These are phyloP conservation scores for Pseudomugil tenellus DNA, from an alignment of 2,797 vertebrate species.

Conservation along the genomic window DNA sequence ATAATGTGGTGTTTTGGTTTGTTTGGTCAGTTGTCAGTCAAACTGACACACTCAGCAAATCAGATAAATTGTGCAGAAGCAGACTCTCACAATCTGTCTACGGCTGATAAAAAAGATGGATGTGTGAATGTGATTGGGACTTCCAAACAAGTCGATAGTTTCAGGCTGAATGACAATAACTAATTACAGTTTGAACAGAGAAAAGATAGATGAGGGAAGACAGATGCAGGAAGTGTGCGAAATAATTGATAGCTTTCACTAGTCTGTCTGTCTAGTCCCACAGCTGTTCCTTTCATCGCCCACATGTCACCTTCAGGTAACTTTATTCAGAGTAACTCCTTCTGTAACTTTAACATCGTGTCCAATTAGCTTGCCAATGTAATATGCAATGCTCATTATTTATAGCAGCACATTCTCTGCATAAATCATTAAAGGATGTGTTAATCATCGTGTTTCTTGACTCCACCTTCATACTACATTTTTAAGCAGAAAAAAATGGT, in stretches of 20 bases:
- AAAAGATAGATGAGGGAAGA: slow-evolving; percentile 22
- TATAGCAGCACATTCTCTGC: neutral
- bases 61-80: slow-evolving; percentile 29
- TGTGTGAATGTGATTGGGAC: slow-evolving; percentile 33
- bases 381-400: neutral
- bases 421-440: neutral
- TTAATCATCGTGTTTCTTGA: neutral
- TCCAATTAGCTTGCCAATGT: neutral
- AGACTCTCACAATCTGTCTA: slow-evolving; percentile 34
- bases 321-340: neutral
- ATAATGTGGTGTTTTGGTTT: slow-evolving; percentile 31
- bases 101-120: slow-evolving; percentile 57
- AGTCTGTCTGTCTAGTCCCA: slow-evolving; percentile 10
- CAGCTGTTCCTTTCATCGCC: slow-evolving; percentile 14
- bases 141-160: slow-evolving; percentile 29
- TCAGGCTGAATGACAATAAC: slow-evolving; percentile 39
- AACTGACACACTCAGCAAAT: slow-evolving; percentile 38
- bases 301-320: neutral
- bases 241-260: slow-evolving; percentile 22
- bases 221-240: slow-evolving; percentile 2
- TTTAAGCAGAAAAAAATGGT: neutral
- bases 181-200: slow-evolving; percentile 40
- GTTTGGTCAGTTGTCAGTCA: slow-evolving; percentile 63
- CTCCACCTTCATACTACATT: neutral
- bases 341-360: neutral